Base-by-base conservation (phyloP, 2,113 vertebrate species). In the Leptobrachium leishanense region DNA sequence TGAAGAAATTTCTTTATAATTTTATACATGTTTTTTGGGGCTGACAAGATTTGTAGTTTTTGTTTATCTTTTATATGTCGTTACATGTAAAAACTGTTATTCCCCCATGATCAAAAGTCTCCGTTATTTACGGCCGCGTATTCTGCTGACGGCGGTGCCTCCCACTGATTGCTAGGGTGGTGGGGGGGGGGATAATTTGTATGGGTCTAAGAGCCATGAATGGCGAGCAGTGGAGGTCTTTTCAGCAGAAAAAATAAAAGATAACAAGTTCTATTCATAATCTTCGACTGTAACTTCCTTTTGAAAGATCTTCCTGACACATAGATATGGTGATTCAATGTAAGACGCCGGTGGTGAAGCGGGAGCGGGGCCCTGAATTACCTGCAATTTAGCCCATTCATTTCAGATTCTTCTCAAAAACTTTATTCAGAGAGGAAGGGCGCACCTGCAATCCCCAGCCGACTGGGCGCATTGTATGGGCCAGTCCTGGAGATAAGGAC, bases 181-280 rank as follows among this genome's bases (percentile, higher is more conserved):
- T 77, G 53, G 68, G 46, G 59, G 65, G 44, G 13, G 39, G 44
- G 54, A 69, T 77, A 57, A 77, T 77, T 68, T 68, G 65, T 41
- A 43, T 66, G 74, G 20, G n/a, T 41, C 53, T 41, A 13, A 5
- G 40, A 68, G 10, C 6, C 31, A 43, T 69, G 63, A 77, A 77
- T 77, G 53, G 42, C 5, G 31, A 59, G 64, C 74, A 13, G 59
- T 5, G 63, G 6, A 65, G 42, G 66, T 77, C 66, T 69, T 69
- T 55, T 77, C n/a, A 77, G 40, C 73, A 7, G 31, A 50, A 50
- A 65, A 68, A 54, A 54, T 43, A 77, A 43, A 59, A 12, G 66
- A 77, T 77, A 77, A 77, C 53, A 10, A 77, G 75, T n/a, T 11
- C 10, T 44, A 57, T 76, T 76, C 75, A 68, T n/a, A 57, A 41